phyloP scores from a whole-genome alignment of 2,888 invertebrate species.

The Melinopterus prodromus region DNA sequence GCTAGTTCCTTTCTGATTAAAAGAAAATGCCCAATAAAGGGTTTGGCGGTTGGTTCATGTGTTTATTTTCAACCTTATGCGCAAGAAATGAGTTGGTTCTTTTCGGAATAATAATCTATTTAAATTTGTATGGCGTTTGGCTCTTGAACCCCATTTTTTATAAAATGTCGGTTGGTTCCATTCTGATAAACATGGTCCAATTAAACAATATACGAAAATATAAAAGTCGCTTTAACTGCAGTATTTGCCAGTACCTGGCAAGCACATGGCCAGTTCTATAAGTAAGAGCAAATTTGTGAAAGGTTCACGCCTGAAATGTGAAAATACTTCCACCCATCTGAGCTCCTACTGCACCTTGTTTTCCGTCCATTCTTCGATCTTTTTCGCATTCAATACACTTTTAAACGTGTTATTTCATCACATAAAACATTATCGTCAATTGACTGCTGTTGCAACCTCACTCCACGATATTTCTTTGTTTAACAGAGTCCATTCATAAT shows the following conservation, averaged over 20 bases:
- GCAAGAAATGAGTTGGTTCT: too few species aligned
- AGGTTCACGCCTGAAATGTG: not conserved
- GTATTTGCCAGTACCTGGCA: slow-evolving; percentile 31
- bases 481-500: too few species aligned
- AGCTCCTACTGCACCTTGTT: slow-evolving; percentile 11
- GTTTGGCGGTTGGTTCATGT: too few species aligned
- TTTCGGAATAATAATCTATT: too few species aligned
- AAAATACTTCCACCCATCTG: slow-evolving; percentile 16
- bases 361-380: slow-evolving; percentile 25
- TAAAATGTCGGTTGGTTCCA: too few species aligned
- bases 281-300: slow-evolving; percentile 25
- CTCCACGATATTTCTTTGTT: not conserved
- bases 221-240: slow-evolving; percentile 10
- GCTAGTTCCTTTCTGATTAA: too few species aligned
- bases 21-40: too few species aligned
- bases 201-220: too few species aligned
- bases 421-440: slow-evolving; percentile 8
- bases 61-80: too few species aligned
- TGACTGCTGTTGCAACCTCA: not conserved
- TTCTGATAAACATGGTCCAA: too few species aligned
- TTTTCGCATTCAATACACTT: slow-evolving; percentile 11
- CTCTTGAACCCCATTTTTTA: too few species aligned
- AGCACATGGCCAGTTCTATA: slow-evolving; percentile 25
- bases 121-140: too few species aligned
- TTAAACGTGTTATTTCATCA: not conserved